Evolutionary conservation across 2,113 vertebrate species (phyloP), one percentile per base, ranked within the genome.

Genomic region (Callaeas wilsoni): DNA sequence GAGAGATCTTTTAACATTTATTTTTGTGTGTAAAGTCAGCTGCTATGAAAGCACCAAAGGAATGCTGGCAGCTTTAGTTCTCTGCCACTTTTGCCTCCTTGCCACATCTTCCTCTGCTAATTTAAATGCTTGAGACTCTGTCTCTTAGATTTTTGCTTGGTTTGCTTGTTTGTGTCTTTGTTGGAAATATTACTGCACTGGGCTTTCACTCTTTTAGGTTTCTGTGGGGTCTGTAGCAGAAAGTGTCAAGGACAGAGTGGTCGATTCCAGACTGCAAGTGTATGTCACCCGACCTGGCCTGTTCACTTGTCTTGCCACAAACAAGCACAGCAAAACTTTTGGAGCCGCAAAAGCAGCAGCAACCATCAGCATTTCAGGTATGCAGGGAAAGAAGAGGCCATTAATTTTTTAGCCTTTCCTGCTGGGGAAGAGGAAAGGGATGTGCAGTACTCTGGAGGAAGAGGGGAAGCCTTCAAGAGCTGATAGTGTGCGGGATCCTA

Each of bases 221-320:
- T 98, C 98, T 20, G 98, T 98, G 6, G 99, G 98, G 2, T 99
- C 99, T 12, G 96, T 99, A n/a, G 98, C 97, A 6, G 99, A 99
- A 96, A 99, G 98, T 4, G 79, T 99, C 67, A 98, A 98, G 80
- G 99, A 98, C 71, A 98, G 99, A 82, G 97, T 99, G 84, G 98
- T 99, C 74, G 97, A 99, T 71, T 99, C 99, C 16, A 97, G 98
- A 62, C 97, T 99, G 23, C 98, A 98, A 63, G 98, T 99, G 49
- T 98, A 98, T 0, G 98, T 99, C 84, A 99, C 98, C 49, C 98
- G 98, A 70, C 99, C 99, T 3, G 98, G 99, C 57, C 98, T 99
- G 37, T 99, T 99, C 95, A 99, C 99, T 7, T 99, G 99, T 57
- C 97, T 99, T 32, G 99, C 99, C 65, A 99, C 98, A 5, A 99